Evolutionary conservation across 2,113 vertebrate genomes (phyloP), one percentile per base, ranked within the genome.

Genomic region (Colius striatus): DNA sequence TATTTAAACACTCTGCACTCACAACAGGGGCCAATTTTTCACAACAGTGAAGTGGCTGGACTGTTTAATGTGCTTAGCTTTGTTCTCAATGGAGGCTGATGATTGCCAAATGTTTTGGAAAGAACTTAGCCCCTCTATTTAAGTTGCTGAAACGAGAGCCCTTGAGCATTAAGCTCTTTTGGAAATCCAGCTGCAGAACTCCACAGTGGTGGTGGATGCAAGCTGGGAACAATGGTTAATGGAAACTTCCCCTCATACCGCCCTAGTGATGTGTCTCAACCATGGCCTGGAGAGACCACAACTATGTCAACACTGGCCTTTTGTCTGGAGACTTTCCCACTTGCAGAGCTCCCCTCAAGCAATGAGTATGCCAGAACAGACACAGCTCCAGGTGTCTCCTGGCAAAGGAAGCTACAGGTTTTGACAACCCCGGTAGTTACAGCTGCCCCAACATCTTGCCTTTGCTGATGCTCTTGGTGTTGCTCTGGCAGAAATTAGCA

Each of bases 161-260:
- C 92, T 88, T 72, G 58, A 95, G 73, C 57, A 43, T 50, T 61
- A 58, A 93, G 73, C n/a, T 87, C 92, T 87, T 94, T 70, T 72
- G 80, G 95, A 96, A 90, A 78, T 68, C 72, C 94, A 96, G 88
- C 85, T 90, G 90, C 88, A 87, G 38, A 92, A 41, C 76, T 81
- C 75, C 45, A 55, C 1, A 1, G 66, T 32, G 50, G 74, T 84
- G 77, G 77, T 57, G 71, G 93, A 95, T 29, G 92, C 65, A 90
- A 93, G 73, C 92, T n/a, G 86, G 70, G 92, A 94, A 96, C 93
- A 94, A 93, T 72, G 83, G 65, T 90, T 95, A 93, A 94, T 89
- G 92, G 93, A 96, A 96, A 94, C 92, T 95, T 97, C 95, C 92
- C 83, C 58, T 94, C 92, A 95, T 86, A 92, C 90, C 83, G 90